phyloP scores from a whole-genome alignment of 2,113 vertebrate species.

The Rhinichthys klamathensis region DNA sequence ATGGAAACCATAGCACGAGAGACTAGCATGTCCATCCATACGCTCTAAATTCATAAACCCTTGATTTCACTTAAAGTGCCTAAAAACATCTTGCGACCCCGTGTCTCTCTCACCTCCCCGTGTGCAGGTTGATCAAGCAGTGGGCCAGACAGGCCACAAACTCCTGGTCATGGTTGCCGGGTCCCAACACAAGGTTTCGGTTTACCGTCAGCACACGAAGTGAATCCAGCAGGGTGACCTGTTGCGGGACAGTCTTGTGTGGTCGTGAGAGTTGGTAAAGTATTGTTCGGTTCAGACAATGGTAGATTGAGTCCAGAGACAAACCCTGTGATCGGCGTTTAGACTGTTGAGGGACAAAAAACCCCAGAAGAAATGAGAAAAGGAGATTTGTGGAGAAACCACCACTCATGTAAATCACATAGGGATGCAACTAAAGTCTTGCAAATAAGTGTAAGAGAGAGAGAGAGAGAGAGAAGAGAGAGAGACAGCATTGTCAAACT shows the following conservation, averaged over 20 bases:
- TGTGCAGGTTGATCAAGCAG: slow-evolving; percentile 92
- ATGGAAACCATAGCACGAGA: neutral
- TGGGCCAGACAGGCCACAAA: slow-evolving; percentile 96
- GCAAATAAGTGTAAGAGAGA: neutral
- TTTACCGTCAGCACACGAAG: slow-evolving; percentile 93
- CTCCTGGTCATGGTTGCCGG: slow-evolving; percentile 97
- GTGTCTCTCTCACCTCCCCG: slow-evolving; percentile 83
- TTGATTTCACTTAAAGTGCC: neutral
- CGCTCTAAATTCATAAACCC: neutral
- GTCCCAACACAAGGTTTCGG: slow-evolving; percentile 93
- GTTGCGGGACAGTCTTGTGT: slow-evolving; percentile 96
- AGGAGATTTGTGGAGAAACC: slow-evolving; percentile 22
- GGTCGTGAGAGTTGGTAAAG: slow-evolving; percentile 97
- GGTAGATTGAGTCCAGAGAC: slow-evolving; percentile 92
- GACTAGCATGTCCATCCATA: neutral
- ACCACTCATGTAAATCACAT: neutral
- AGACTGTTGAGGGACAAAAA: slow-evolving; percentile 74
- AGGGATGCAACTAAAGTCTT: neutral
- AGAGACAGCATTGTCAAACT: neutral
- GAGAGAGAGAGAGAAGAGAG: neutral
- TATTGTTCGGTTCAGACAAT: slow-evolving; percentile 96
- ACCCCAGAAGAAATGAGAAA: neutral
- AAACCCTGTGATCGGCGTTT: slow-evolving; percentile 95
- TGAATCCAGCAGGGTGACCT: slow-evolving; percentile 93
- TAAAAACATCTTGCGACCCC: neutral